phyloP scores from a whole-genome alignment of 2,797 vertebrate species.

The Atherinosoma microstoma region DNA sequence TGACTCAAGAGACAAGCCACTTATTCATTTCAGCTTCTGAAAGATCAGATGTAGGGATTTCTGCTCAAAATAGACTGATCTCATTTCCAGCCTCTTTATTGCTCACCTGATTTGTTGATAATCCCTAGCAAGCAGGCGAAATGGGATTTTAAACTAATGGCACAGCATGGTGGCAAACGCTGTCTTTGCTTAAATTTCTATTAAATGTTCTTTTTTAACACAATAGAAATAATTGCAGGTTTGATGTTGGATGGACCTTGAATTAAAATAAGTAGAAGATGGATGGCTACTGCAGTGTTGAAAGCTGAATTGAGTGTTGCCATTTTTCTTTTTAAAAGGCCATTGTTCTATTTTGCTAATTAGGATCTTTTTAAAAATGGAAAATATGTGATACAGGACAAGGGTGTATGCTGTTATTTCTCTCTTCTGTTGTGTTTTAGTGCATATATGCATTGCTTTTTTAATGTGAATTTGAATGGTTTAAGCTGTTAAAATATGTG shows the following conservation, averaged over 20 bases:
- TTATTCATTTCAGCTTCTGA: conserved; percentile 31
- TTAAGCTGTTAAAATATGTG: background rate
- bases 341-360: conserved; percentile 15
- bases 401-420: background rate
- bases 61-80: conserved; percentile 30
- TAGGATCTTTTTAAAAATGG: conserved; percentile 18
- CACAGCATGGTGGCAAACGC: conserved; percentile 41
- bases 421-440: background rate
- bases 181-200: conserved; percentile 22
- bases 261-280: no score
- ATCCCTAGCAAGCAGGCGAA: conserved; percentile 38
- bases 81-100: conserved; percentile 38
- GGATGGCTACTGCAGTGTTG: background rate
- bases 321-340: conserved; percentile 4
- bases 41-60: conserved; percentile 32
- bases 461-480: background rate
- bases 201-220: background rate
- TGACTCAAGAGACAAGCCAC: conserved; percentile 25
- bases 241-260: conserved; percentile 18
- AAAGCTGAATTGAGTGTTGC: conserved; percentile 21
- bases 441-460: background rate
- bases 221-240: conserved; percentile 43
- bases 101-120: conserved; percentile 48
- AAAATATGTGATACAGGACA: conserved; percentile 3
- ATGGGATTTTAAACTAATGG: conserved; percentile 49